phyloP scores from a whole-genome alignment of 2,113 vertebrate species.

The Podocnemis expansa region DNA sequence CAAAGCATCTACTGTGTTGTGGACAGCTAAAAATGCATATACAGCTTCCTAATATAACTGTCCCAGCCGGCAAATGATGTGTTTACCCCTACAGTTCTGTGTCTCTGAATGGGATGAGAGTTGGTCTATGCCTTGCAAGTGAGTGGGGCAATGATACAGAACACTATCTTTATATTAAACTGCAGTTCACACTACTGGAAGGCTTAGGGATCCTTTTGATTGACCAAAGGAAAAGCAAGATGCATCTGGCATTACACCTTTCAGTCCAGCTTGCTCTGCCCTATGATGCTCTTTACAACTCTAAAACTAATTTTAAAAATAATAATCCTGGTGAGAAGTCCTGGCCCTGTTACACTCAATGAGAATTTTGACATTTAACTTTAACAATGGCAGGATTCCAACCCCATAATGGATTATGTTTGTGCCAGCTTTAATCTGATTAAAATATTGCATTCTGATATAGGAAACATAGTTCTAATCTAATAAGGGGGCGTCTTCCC shows the following conservation, averaged over 20 bases:
- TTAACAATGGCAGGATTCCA: not conserved
- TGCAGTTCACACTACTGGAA: not conserved
- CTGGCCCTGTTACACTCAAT: not conserved
- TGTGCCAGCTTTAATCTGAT: not conserved
- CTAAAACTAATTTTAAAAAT: not conserved
- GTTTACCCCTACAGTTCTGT: not conserved
- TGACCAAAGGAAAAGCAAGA: not conserved
- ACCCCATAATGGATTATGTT: fast-evolving
- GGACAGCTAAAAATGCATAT: not conserved
- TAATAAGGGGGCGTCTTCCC: not conserved
- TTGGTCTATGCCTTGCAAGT: not conserved
- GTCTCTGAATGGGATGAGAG: not conserved
- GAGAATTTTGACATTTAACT: not conserved
- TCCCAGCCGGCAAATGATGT: not conserved
- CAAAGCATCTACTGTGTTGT: not conserved
- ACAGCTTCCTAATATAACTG: not conserved
- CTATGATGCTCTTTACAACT: not conserved
- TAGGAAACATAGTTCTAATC: not conserved
- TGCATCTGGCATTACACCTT: not conserved
- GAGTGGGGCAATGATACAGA: not conserved
- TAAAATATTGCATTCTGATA: not conserved
- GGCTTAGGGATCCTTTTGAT: not conserved
- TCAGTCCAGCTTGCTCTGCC: not conserved
- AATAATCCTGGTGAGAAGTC: not conserved
- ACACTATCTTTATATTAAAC: not conserved